Percentiles rank a stretch among this genome's conserved stretches.
These are phyloP conservation scores for Scleropages formosus DNA, from an alignment of 2,797 vertebrate species.

Conservation along the genomic window DNA sequence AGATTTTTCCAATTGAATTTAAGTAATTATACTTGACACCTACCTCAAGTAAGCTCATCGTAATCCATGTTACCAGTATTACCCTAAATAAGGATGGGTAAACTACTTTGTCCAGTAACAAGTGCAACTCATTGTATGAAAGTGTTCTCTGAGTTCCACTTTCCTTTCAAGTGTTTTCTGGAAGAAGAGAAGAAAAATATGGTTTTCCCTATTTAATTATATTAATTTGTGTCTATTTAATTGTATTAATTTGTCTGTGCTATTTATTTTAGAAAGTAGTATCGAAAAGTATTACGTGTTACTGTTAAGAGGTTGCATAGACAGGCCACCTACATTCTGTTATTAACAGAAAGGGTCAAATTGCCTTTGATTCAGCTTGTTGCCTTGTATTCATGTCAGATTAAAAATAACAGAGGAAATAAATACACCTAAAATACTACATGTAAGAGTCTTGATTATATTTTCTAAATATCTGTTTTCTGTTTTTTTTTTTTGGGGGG, in stretches of 20 bases:
- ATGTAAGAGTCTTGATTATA: no score
- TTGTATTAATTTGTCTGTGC: constrained; percentile 1
- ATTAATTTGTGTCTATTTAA: background rate
- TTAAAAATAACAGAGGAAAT: no score
- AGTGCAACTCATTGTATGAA: constrained; percentile 1
- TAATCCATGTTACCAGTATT: background rate
- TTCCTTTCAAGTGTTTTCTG: background rate
- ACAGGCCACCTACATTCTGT: background rate
- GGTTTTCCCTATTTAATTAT: background rate
- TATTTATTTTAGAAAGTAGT: background rate
- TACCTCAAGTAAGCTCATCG: constrained; percentile 29
- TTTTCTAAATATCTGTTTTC: no score
- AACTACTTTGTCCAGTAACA: background rate
- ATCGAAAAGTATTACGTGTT: background rate
- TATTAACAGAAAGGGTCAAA: background rate
- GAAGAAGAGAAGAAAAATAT: background rate
- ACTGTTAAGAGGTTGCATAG: constrained; percentile 23
- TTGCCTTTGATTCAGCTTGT: background rate
- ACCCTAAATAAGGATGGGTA: background rate
- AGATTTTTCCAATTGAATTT: background rate
- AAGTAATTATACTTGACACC: constrained; percentile 17
- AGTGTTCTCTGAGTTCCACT: constrained; percentile 1
- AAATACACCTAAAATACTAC: no score
- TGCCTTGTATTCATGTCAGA: constrained; percentile 1
- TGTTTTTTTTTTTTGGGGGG: no score